Evolutionary conservation across 2,797 vertebrate species (phyloP).

Genomic region (Euphonia xanthogaster): DNA sequence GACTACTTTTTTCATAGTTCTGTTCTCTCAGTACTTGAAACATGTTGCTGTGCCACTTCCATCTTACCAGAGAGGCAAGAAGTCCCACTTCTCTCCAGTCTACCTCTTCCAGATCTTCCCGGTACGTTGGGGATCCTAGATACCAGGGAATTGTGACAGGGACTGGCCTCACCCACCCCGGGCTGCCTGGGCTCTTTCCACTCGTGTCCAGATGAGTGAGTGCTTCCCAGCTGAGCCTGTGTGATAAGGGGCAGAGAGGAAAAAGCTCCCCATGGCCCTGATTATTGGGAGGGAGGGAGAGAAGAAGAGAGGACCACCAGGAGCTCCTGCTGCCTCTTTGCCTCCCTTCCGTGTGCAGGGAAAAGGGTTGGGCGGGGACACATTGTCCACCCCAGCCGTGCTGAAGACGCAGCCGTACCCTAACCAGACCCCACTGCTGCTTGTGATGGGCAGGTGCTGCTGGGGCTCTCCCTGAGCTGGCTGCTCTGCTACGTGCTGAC

Average conservation of each 20-base stretch:
- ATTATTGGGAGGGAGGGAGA: not conserved
- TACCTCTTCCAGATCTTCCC: conserved; percentile 95
- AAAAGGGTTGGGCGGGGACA: not conserved
- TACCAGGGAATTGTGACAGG: not conserved
- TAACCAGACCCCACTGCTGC: not conserved
- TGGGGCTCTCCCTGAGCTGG: conserved; percentile 92
- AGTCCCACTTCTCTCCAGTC: conserved; percentile 77
- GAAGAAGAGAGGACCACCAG: not conserved
- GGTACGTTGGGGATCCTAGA: conserved; percentile 71
- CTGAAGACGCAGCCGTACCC: accelerated
- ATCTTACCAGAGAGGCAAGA: conserved; percentile 78
- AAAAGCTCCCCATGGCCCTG: not conserved
- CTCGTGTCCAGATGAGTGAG: accelerated
- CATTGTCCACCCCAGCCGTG: accelerated
- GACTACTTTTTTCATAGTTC: conserved; percentile 87
- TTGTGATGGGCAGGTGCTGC: conserved; percentile 83
- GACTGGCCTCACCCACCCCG: accelerated
- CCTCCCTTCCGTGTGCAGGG: not conserved
- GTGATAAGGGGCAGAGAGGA: accelerated
- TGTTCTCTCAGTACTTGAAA: conserved; percentile 97
- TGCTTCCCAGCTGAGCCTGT: not conserved
- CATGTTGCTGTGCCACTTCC: conserved; percentile 84
- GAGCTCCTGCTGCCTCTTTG: not conserved
- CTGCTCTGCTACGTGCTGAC: conserved; percentile 89
- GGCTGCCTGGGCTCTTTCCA: not conserved